A percentile compares a stretch with the other conserved stretches of the same genome.
phyloP scores from a whole-genome alignment of 1,140 invertebrate species.

The Mamestra configurata region DNA sequence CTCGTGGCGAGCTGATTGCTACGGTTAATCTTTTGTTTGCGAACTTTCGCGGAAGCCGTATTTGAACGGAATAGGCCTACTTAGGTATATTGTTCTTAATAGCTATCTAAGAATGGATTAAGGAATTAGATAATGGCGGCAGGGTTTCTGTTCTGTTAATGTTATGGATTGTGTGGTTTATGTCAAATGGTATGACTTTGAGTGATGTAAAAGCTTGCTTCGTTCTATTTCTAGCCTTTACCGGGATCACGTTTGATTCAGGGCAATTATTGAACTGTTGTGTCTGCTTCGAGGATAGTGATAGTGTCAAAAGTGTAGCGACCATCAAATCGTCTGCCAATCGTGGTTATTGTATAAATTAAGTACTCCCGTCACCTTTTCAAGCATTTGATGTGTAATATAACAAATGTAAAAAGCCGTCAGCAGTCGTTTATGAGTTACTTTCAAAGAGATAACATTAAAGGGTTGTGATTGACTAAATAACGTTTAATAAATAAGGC shows the following conservation, averaged over 20 bases:
- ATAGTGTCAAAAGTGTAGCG: too few species aligned
- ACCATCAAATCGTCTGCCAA: too few species aligned
- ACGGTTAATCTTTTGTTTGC: slow-evolving; percentile 47
- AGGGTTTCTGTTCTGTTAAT: slow-evolving; percentile 7
- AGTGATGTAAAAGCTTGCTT: neutral
- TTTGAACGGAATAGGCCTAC: slow-evolving; percentile 16
- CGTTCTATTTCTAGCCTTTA: neutral
- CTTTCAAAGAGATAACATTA: neutral
- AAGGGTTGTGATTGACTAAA: neutral
- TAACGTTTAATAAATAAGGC: neutral
- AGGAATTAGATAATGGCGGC: slow-evolving; percentile 15
- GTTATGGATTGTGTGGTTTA: neutral
- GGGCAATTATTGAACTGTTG: too few species aligned
- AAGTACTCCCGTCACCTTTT: too few species aligned
- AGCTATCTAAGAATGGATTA: neutral
- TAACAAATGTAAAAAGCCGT: too few species aligned
- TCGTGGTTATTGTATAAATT: too few species aligned
- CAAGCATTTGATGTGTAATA: too few species aligned
- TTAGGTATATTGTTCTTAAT: neutral
- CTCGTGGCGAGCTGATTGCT: slow-evolving; percentile 41
- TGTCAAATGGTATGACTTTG: neutral
- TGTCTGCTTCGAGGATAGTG: too few species aligned
- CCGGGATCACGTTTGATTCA: too few species aligned
- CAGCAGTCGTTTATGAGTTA: neutral
- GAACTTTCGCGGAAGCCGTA: slow-evolving; percentile 36